Conservation (phyloP, 2,113 vertebrate genomes). For the Lophotis ruficrista region DNA sequence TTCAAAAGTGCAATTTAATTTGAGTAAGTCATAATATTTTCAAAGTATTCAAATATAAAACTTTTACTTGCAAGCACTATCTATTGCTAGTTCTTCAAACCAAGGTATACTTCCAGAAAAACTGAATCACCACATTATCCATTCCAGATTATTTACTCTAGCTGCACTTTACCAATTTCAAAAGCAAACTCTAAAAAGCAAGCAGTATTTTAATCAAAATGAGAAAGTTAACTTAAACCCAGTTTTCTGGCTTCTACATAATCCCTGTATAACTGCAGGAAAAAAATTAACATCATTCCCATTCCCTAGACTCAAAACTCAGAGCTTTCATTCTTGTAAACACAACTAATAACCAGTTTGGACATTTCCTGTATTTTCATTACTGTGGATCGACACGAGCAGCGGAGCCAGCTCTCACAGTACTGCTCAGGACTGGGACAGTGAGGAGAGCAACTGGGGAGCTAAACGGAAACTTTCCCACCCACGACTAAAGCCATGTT, state of each 20-base stretch:
- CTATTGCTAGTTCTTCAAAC: neutral
- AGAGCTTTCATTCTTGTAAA: neutral
- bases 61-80: neutral
- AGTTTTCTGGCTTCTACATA: neutral
- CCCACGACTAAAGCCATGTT: fast-evolving
- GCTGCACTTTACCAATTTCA: neutral
- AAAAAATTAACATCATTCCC: neutral
- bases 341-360: neutral
- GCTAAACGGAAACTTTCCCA: fast-evolving
- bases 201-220: neutral
- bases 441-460: neutral
- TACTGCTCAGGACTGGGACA: neutral
- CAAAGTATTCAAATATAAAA: neutral
- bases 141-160: neutral
- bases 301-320: neutral
- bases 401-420: neutral
- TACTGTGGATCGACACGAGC: neutral
- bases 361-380: neutral
- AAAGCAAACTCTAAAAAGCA: neutral
- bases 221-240: neutral
- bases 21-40: neutral
- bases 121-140: neutral
- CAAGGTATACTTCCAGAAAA: neutral
- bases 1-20: neutral
- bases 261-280: neutral